Evolutionary conservation across 2,888 invertebrate species (phyloP).

Genomic region (Taenaris catops): DNA sequence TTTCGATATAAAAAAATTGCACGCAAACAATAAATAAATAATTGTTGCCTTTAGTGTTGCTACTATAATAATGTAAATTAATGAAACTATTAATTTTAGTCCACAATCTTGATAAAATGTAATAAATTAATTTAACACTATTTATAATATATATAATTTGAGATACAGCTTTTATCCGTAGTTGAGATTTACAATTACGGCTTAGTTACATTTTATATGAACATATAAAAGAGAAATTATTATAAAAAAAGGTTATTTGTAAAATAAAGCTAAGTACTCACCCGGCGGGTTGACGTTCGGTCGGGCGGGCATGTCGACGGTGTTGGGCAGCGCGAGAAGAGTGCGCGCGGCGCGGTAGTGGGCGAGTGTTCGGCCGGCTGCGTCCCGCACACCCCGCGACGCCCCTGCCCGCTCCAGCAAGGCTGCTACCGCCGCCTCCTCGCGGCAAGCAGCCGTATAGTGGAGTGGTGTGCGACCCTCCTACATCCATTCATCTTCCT

Average conservation of each 20-base stretch:
- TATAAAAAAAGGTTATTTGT: too few species aligned
- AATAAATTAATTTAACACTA: too few species aligned
- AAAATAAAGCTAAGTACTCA: constrained; percentile 31
- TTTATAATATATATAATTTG: too few species aligned
- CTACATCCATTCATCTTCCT: constrained; percentile 32
- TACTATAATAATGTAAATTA: too few species aligned
- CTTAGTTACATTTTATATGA: neutral
- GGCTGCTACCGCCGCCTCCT: constrained; percentile 86
- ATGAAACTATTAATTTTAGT: too few species aligned
- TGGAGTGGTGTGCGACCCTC: constrained; percentile 87
- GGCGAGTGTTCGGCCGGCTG: constrained; percentile 74
- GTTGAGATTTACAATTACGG: too few species aligned
- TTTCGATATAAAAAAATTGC: too few species aligned
- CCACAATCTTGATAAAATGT: too few species aligned
- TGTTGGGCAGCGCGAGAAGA: constrained; percentile 51
- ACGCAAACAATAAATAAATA: too few species aligned
- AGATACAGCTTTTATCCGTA: too few species aligned
- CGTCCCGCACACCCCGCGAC: constrained; percentile 89
- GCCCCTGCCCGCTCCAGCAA: constrained; percentile 90
- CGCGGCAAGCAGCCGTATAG: constrained; percentile 89
- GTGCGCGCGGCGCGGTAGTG: constrained; percentile 62
- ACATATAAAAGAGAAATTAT: neutral
- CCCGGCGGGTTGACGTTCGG: constrained; percentile 52
- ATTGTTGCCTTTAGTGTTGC: too few species aligned
- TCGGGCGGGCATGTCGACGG: constrained; percentile 47